Evolutionary conservation across 1,140 invertebrate genomes (phyloP).

Genomic region (Spodoptera frugiperda): DNA sequence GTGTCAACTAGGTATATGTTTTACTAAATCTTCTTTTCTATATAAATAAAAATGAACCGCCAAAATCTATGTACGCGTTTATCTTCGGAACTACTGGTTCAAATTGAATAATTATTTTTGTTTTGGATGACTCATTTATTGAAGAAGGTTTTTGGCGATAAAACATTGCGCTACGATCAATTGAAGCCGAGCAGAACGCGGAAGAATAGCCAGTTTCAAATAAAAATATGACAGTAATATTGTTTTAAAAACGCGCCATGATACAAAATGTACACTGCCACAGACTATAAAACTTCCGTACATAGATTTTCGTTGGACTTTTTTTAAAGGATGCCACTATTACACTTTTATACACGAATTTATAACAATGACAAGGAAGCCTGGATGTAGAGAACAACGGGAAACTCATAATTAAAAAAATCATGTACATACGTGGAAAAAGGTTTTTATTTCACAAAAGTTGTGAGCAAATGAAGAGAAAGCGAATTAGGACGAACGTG

Average conservation of each 20-base stretch:
- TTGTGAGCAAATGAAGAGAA: slow-evolving; percentile 41
- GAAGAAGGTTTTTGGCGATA: too few species aligned
- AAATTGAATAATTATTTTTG: too few species aligned
- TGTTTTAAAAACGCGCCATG: neutral
- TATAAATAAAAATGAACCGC: too few species aligned
- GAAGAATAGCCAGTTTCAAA: too few species aligned
- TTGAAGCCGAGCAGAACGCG: too few species aligned
- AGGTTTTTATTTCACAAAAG: slow-evolving; percentile 43
- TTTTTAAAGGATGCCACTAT: neutral
- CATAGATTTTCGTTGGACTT: slow-evolving; percentile 4
- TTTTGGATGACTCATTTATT: too few species aligned
- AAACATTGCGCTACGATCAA: too few species aligned
- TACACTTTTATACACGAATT: slow-evolving; percentile 19
- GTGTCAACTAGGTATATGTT: too few species aligned
- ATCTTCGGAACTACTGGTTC: too few species aligned
- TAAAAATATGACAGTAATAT: neutral
- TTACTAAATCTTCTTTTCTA: too few species aligned
- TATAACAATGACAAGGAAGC: slow-evolving; percentile 7
- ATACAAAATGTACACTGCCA: slow-evolving; percentile 7
- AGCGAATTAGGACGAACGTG: slow-evolving; percentile 30
- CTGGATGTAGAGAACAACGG: neutral
- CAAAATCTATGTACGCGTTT: too few species aligned
- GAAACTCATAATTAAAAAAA: slow-evolving; percentile 38
- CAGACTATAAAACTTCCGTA: slow-evolving; percentile 26
- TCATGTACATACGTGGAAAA: slow-evolving; percentile 31